phyloP scores from a whole-genome alignment of 2,888 invertebrate genomes.

The Drosophila kokeensis region DNA sequence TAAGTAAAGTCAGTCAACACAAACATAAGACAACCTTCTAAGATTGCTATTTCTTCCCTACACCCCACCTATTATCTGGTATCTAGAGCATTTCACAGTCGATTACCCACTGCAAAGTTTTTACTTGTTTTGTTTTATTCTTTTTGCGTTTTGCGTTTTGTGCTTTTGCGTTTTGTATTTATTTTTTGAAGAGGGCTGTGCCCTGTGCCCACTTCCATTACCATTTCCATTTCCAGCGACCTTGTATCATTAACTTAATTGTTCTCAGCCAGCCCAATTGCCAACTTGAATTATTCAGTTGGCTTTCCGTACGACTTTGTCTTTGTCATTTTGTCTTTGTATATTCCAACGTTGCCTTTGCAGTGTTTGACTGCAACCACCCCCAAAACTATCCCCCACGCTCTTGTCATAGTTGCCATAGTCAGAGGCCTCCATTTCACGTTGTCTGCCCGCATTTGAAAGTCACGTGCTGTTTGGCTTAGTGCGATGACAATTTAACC shows the following conservation, averaged over 20 bases:
- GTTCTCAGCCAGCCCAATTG: constrained; percentile 72
- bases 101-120: not conserved
- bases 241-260: constrained; percentile 81
- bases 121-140: not conserved
- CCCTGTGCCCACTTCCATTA: constrained; percentile 45
- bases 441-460: constrained; percentile 46
- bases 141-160: constrained; percentile 2
- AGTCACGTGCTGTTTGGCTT: constrained; percentile 69
- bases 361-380: constrained; percentile 39
- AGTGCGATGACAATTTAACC: constrained; percentile 55
- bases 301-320: constrained; percentile 45
- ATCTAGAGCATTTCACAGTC: not conserved
- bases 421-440: constrained; percentile 39
- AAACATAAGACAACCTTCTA: too few species aligned
- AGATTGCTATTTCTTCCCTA: too few species aligned
- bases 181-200: constrained; percentile 18
- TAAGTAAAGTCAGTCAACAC: too few species aligned
- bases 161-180: constrained; percentile 7
- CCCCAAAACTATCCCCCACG: not conserved
- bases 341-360: constrained; percentile 50
- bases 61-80: not conserved
- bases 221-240: constrained; percentile 63
- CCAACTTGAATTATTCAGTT: constrained; percentile 78
- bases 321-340: constrained; percentile 45
- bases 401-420: constrained; percentile 18